A percentile compares a stretch with the other conserved stretches of the same genome.
These are phyloP conservation scores for Noctuana brunneofusca DNA, from an alignment of 2,888 invertebrate genomes.

Conservation along the genomic window DNA sequence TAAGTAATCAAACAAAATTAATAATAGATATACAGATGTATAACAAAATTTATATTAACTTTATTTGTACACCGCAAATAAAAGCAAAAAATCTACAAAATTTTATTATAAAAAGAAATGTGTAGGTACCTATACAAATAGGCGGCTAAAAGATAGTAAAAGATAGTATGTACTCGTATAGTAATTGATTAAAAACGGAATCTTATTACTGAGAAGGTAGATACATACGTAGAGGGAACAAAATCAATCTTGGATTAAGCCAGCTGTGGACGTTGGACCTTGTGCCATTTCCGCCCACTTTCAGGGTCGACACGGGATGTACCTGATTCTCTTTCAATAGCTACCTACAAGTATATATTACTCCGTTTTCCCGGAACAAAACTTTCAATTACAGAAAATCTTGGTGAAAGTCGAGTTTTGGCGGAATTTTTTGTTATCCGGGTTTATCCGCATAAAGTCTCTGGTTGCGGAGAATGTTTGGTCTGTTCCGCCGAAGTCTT, in stretches of 20 bases:
- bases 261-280: slow-evolving; percentile 9
- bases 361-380: slow-evolving; percentile 2
- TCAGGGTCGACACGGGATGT: background rate
- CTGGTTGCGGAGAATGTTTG: slow-evolving; percentile 23
- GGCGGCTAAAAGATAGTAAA: too few relatives aligned
- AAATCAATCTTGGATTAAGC: slow-evolving; percentile 14
- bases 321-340: slow-evolving; percentile 3
- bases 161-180: too few relatives aligned
- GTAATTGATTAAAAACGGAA: background rate
- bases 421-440: slow-evolving; percentile 22
- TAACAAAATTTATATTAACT: too few relatives aligned
- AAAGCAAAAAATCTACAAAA: too few relatives aligned
- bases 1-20: too few relatives aligned
- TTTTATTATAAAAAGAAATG: too few relatives aligned
- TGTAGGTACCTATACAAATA: too few relatives aligned
- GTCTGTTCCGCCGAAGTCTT: slow-evolving; percentile 9
- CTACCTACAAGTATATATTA: background rate
- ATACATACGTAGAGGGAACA: background rate
- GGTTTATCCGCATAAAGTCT: slow-evolving; percentile 20
- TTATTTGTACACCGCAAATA: too few relatives aligned
- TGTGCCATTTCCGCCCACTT: slow-evolving; percentile 7
- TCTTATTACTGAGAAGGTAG: background rate
- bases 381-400: slow-evolving; percentile 20
- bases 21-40: too few relatives aligned
- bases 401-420: slow-evolving; percentile 9